Evolutionary conservation across 2,113 vertebrate genomes (phyloP).

Genomic region (Eleginops maclovinus): DNA sequence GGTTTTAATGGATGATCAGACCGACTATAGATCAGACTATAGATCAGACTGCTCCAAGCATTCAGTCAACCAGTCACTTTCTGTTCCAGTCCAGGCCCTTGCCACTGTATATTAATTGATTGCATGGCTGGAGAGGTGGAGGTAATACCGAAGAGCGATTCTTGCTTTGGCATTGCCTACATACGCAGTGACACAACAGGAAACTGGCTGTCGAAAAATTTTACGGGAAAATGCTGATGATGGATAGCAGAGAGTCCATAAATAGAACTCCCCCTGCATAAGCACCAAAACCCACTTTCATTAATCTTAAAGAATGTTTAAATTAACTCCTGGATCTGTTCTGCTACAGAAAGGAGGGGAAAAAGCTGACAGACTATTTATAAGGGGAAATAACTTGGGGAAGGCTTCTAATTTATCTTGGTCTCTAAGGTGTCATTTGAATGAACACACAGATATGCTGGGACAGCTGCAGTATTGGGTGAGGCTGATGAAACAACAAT

Average conservation of each 20-base stretch:
- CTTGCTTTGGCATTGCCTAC: constrained; percentile 39
- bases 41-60: constrained; percentile 25
- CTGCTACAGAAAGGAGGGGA: constrained; percentile 57
- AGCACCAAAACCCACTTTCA: constrained; percentile 78
- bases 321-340: constrained; percentile 81
- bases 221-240: constrained; percentile 68
- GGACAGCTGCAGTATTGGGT: constrained; percentile 62
- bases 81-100: constrained; percentile 16
- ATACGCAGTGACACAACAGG: constrained; percentile 67
- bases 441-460: constrained; percentile 70
- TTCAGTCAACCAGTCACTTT: constrained; percentile 33
- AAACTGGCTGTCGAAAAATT: constrained; percentile 67
- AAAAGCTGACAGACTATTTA: constrained; percentile 80
- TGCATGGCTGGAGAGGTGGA: constrained; percentile 37
- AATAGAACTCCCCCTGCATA: constrained; percentile 75
- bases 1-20: constrained; percentile 43
- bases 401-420: constrained; percentile 82
- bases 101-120: constrained; percentile 51
- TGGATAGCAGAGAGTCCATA: constrained; percentile 72
- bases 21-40: constrained; percentile 39
- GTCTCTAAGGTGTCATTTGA: constrained; percentile 80
- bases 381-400: constrained; percentile 81
- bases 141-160: constrained; percentile 36
- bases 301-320: constrained; percentile 85
- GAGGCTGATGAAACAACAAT: constrained; percentile 75